Base-by-base conservation (phyloP, 2,113 vertebrate genomes). In the Castor canadensis region DNA sequence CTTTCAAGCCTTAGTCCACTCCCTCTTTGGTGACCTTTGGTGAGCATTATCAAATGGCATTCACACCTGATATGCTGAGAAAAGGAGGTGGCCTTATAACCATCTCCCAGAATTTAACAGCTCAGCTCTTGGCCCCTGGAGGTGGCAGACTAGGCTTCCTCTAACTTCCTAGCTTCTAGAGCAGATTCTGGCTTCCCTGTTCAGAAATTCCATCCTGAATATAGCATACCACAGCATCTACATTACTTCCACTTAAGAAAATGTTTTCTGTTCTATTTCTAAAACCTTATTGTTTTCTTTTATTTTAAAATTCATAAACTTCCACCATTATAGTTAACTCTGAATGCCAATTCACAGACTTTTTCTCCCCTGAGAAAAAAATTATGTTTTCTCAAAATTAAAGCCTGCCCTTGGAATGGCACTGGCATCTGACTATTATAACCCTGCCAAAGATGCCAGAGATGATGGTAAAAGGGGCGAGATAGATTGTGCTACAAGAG, bases 391-490 rank as follows among this genome's bases (percentile, higher is more conserved):
- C 69, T 49, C 58, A 84, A 45, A 89, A 71, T 54, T 38, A 73
- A 45, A 38, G 75, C 38, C 76, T 84, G 13, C 1, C 64, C 13
- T 3, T 13, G 35, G 67, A 69, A 47, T n/a, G 32, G 49, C 40
- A 43, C 15, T 0, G 2, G 7, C 13, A 24, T 10, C 28, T 45
- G 52, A 64, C 9, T 12, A 58, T 1, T 54, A 82, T 45, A n/a
- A 3, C 1, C 40, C 9, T 7, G 2, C 40, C 60, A n/a, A n/a
- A n/a, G n/a, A n/a, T n/a, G n/a, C n/a, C n/a, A 3, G 2, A 0
- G 28, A 75, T 13, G 17, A 4, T 22, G 20, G 20, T 7, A 10
- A 38, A 40, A 17, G 19, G 47, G 26, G 28, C n/a, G 30, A 56
- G 45, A 47, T 38, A 13, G 43, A 8, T 15, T 52, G 0, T 6